These are phyloP conservation scores for Rhizomys pruinosus DNA, from an alignment of 2,113 vertebrate species.

Conservation along the genomic window DNA sequence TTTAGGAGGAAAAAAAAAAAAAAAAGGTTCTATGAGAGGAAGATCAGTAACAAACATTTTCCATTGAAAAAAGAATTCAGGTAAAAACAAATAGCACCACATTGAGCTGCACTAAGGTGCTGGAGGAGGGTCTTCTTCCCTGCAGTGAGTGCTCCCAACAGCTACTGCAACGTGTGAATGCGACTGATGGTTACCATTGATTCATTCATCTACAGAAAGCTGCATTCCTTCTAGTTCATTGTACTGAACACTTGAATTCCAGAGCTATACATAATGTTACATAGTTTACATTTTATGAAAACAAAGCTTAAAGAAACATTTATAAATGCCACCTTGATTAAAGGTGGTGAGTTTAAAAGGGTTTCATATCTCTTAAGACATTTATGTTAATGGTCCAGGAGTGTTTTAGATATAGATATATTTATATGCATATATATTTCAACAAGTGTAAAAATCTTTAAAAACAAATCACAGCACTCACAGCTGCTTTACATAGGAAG, in stretches of 20 bases:
- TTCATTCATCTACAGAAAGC: constrained; percentile 85
- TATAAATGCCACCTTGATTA: constrained; percentile 81
- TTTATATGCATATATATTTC: constrained; percentile 82
- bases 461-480: constrained; percentile 84
- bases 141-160: constrained; percentile 75
- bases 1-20: neutral
- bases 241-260: constrained; percentile 84
- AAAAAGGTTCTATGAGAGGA: constrained; percentile 56
- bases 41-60: constrained; percentile 72
- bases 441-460: constrained; percentile 84
- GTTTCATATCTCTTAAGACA: constrained; percentile 82
- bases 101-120: constrained; percentile 80
- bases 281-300: constrained; percentile 86
- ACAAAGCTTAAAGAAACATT: constrained; percentile 82
- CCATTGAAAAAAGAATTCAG: constrained; percentile 66
- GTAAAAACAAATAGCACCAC: constrained; percentile 84
- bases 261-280: constrained; percentile 86
- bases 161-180: constrained; percentile 77
- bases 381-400: constrained; percentile 81
- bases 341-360: constrained; percentile 75
- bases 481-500: constrained; percentile 76
- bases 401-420: constrained; percentile 81
- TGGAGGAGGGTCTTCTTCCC: constrained; percentile 75
- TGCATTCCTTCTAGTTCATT: constrained; percentile 84
- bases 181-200: constrained; percentile 79